Percentiles rank a stretch among this genome's conserved stretches.
These are phyloP conservation scores for Zeus faber DNA, from an alignment of 2,113 vertebrate genomes.

Conservation along the genomic window DNA sequence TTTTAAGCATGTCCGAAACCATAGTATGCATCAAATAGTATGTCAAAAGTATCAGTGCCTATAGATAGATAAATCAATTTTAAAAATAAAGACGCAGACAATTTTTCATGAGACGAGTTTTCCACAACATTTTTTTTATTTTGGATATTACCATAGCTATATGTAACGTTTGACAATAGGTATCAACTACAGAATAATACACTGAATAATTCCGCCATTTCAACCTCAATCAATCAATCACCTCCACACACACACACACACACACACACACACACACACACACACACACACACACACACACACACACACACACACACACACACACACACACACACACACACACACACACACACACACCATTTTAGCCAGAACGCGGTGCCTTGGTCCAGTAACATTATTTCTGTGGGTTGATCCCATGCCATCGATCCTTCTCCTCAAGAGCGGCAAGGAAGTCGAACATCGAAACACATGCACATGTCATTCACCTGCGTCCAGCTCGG, in stretches of 20 bases:
- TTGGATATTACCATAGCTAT: conserved; percentile 89
- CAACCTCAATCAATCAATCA: too few species aligned
- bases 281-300: too few species aligned
- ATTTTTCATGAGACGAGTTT: conserved; percentile 59
- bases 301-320: too few species aligned
- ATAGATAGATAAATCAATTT: neutral
- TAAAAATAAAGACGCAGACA: conserved; percentile 9
- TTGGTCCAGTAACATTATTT: conserved; percentile 86
- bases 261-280: too few species aligned
- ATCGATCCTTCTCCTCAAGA: conserved; percentile 59
- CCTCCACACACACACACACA: too few species aligned
- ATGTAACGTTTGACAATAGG: conserved; percentile 83
- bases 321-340: too few species aligned
- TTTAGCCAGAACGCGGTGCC: conserved; percentile 80
- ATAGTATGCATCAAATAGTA: too few species aligned
- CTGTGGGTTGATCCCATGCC: conserved; percentile 76
- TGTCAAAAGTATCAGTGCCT: neutral
- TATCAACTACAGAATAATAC: conserved; percentile 74
- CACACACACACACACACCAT: too few species aligned
- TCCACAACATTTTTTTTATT: conserved; percentile 90
- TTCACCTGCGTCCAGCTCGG: conserved; percentile 79
- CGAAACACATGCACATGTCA: conserved; percentile 90
- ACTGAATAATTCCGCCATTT: conserved; percentile 52
- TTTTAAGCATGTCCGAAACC: too few species aligned
- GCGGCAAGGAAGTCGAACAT: conserved; percentile 74